A percentile compares a stretch with the other conserved stretches of the same genome.
phyloP scores from a whole-genome alignment of 2,113 vertebrate genomes.

The Hippopotamus amphibius region DNA sequence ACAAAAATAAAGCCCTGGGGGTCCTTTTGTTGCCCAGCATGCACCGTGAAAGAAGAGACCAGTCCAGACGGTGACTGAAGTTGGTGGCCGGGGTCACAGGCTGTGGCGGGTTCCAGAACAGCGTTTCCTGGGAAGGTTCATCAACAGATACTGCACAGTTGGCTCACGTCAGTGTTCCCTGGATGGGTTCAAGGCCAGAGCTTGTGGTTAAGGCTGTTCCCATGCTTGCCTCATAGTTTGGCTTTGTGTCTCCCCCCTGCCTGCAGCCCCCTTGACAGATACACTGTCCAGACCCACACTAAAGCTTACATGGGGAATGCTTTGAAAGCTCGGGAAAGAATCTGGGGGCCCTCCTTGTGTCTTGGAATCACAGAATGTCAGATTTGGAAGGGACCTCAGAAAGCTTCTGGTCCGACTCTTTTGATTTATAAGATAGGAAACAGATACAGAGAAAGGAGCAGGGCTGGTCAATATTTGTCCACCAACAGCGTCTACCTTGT shows the following conservation, averaged over 20 bases:
- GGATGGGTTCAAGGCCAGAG: constrained; percentile 84
- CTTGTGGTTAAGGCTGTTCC: constrained; percentile 81
- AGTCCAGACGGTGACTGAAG: neutral
- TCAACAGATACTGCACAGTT: constrained; percentile 58
- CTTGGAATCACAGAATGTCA: constrained; percentile 61
- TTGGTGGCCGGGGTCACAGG: neutral
- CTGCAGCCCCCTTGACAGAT: constrained; percentile 87
- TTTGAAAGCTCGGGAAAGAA: constrained; percentile 88
- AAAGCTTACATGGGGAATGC: constrained; percentile 82
- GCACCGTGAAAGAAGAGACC: neutral
- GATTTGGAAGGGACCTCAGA: constrained; percentile 52
- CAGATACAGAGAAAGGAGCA: neutral
- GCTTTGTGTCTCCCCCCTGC: constrained; percentile 79
- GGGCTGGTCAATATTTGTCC: neutral
- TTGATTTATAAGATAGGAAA: constrained; percentile 59
- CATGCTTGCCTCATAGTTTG: constrained; percentile 84
- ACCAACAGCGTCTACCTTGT: no score
- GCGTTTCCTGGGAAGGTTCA: constrained; percentile 67
- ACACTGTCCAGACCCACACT: constrained; percentile 87
- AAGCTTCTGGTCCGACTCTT: constrained; percentile 53
- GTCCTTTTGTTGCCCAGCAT: neutral
- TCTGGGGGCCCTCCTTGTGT: constrained; percentile 79
- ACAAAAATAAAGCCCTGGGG: neutral
- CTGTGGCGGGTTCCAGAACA: constrained; percentile 62
- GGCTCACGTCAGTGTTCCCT: constrained; percentile 62